Base-by-base conservation (phyloP, 2,888 invertebrate species). In the Habrosyne pyritoides region DNA sequence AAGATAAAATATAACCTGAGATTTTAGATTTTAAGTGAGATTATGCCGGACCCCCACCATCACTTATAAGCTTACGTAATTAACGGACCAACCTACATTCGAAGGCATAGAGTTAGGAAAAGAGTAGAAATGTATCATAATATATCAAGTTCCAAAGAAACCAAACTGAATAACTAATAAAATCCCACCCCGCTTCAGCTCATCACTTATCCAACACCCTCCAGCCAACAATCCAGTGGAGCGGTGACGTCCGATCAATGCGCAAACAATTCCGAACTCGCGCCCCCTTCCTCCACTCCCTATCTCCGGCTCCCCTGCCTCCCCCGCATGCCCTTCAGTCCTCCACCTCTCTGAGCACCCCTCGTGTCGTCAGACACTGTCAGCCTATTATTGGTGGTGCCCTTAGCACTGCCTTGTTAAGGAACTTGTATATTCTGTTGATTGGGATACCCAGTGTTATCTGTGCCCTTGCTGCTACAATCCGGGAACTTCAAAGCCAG, bases 331-430 rank as follows among this genome's bases (percentile, higher is more conserved):
- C 53, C 57, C 53, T 33, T 30, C n/a, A 33, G 33, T 5, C 33
- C 52, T 46, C 18, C 51, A 47, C 42, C 5, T 2, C 42, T 21
- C 26, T 30, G 24, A 24, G 48, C 57, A 26, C 59, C 54, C 53
- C 53, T 63, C 59, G 50, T 52, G 42, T 42, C 36, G 36, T 36
- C 18, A 54, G 58, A 60, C 64, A 69, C 59, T 66, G 66, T 71
- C 66, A 69, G 60, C 59, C 66, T 56, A 59, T 62, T 71, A 71
- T 71, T 68, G 60, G 58, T 59, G 42, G 42, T 49, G 36, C 33
- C 33, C 33, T 33, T 54, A 54, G 56, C 57, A 52, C 54, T 54
- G 49, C 46, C 55, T 47, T 42, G 42, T 42, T 42, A 42, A 42
- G 18, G 18, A 42, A 18, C 42, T 18, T 42, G 42, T 42, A 18